Evolutionary conservation across 1,140 invertebrate species (phyloP), one percentile per base, ranked within the genome.

Genomic region (Macrosteles quadrilineatus): DNA sequence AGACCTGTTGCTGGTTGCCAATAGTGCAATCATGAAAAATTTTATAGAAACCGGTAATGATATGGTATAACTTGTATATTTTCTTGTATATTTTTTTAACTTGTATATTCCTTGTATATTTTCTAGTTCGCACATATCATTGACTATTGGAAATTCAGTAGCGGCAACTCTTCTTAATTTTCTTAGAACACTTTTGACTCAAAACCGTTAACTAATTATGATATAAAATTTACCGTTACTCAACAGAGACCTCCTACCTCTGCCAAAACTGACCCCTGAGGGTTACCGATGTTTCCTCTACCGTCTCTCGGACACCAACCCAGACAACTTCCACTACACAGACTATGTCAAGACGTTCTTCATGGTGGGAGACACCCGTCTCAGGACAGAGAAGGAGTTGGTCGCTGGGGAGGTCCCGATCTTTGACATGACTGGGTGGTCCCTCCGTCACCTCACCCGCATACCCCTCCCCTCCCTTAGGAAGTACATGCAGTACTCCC

Each of bases 261-360:
- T 76, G 19, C 74, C 75, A 2, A 83, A 85, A 75, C 77, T 80
- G 53, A 87, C 86, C 0, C 74, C 81, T 23, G 86, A 88, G 75
- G 87, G 87, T 0, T 86, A 86, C 78, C 81, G 85, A 75, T 81
- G 87, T 1, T 79, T 87, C 11, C 73, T 88, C 21, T 87, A 86
- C 77, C 80, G 84, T 2, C 77, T 88, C 11, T 77, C 82, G 1
- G 86, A 88, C 71, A 80, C 81, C 23, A 86, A 88, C 76, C 85
- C 86, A 43, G 86, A 84, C 57, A 86, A 86, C 74, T 78, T 88
- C 72, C 82, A 85, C 75, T 75, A 74, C 69, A 65, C 71, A 68
- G 75, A 75, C 53, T 74, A 74, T 45, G 59, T 73, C 4, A 77
- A 75, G 57, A 70, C 72, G 23, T 77, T 77, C 66, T 77, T 77